These are phyloP conservation scores for Apodemus speciosus DNA, from an alignment of 2,113 vertebrate species.

Conservation along the genomic window DNA sequence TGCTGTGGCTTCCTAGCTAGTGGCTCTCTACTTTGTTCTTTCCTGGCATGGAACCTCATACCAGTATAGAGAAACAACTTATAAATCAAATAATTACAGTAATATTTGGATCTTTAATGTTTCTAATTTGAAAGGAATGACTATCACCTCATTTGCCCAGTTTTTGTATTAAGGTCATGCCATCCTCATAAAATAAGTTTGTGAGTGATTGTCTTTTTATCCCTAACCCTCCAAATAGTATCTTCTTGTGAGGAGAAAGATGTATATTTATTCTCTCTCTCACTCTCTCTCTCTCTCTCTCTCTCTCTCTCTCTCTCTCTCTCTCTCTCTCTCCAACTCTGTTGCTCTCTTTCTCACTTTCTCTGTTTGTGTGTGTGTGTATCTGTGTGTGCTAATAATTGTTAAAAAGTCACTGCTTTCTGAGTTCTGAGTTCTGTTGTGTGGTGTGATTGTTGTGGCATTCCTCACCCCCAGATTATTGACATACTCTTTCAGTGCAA, in stretches of 20 bases:
- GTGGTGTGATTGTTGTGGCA: background rate
- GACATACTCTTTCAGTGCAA: background rate
- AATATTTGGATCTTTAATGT: background rate
- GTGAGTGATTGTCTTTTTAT: background rate
- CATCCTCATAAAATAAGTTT: constrained; percentile 33
- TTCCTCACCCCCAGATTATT: background rate
- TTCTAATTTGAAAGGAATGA: background rate
- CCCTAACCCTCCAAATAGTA: background rate
- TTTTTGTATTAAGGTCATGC: background rate
- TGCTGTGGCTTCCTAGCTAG: background rate
- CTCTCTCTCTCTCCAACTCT: background rate
- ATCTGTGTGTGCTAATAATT: background rate
- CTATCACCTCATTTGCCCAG: background rate
- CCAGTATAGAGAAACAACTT: background rate
- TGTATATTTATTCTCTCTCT: background rate
- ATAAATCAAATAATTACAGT: background rate
- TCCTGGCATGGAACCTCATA: background rate
- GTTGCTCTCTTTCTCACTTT: background rate
- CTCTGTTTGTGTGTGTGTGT: too few relatives aligned
- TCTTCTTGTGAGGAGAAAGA: background rate
- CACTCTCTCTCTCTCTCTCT: background rate
- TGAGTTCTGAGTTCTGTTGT: background rate
- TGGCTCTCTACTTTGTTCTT: background rate
- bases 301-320: background rate
- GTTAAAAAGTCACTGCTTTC: background rate